Evolutionary conservation across 2,888 invertebrate genomes (phyloP), one percentile per base, ranked within the genome.

Genomic region (Pachydiplax longipennis): DNA sequence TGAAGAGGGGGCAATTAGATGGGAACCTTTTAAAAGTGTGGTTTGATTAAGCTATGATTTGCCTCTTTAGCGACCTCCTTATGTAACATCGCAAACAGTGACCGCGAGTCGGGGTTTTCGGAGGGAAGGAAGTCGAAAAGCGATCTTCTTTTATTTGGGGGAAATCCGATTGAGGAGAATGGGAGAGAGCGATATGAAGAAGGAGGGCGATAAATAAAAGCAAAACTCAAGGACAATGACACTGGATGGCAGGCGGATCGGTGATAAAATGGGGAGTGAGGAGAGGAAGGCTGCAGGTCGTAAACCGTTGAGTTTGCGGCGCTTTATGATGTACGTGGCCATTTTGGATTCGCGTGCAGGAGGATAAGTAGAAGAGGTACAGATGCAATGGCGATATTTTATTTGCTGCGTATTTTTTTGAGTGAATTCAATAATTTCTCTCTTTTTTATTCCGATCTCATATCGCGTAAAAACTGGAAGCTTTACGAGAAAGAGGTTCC

Each of bases 311-410:
- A 35, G 35, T 58, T 44, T 58, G 83, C 58, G 53, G 83, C 61
- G 31, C 58, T 87, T 87, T 87, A 87, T 87, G 87, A 87, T 65
- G 87, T 87, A 61, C 40, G 61, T 61, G 61, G 87, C 87, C 87
- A 87, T 87, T 87, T 87, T 87, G 87, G 87, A 87, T 58, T 87
- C 61, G n/a, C n/a, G n/a, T n/a, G n/a, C n/a, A n/a, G n/a, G n/a
- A n/a, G n/a, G 61, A n/a, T 18, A n/a, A 35, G 87, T 5, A 18
- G 22, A 58, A 15, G 37, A 8, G 58, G 73, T 13, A 73, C 53
- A 25, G 73, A 13, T 73, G n/a, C 31, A 31, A 25, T 13, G 25
- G 73, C 8, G 73, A 73, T 73, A 73, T 73, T 73, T 73, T 73
- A 31, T 31, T 25, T 31, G 25, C 2, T 31, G 25, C 31, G 31